These are phyloP conservation scores for Metaphire vulgaris DNA, from an alignment of 1,140 invertebrate genomes.

Conservation along the genomic window DNA sequence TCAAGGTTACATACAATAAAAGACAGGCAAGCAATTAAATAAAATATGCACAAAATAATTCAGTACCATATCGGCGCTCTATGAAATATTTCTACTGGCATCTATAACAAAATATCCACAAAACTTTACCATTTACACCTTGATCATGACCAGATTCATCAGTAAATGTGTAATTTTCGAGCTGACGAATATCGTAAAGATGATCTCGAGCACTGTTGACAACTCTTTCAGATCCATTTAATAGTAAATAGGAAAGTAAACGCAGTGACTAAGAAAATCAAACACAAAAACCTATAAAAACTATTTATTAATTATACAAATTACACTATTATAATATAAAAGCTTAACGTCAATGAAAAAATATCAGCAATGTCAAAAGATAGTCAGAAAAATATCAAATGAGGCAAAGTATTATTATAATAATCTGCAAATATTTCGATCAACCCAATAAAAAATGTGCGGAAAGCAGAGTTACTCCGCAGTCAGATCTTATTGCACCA, in stretches of 20 bases:
- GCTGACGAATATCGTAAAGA: slow-evolving; percentile 85
- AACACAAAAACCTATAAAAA: neutral
- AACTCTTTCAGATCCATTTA: slow-evolving; percentile 95
- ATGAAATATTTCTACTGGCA: neutral
- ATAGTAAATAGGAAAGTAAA: slow-evolving; percentile 81
- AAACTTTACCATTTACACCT: slow-evolving; percentile 69
- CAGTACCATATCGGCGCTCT: neutral
- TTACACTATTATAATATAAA: neutral
- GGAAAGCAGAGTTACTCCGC: no score
- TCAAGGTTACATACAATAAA: neutral
- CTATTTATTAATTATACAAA: no score
- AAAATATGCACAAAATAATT: neutral
- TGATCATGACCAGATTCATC: slow-evolving; percentile 97
- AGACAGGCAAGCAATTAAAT: neutral
- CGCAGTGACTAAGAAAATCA: slow-evolving; percentile 65
- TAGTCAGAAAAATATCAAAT: neutral
- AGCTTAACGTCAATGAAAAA: neutral
- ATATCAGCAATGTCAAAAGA: neutral
- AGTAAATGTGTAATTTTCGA: slow-evolving; percentile 91
- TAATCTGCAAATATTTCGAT: neutral
- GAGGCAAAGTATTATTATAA: neutral
- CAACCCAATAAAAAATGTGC: no score
- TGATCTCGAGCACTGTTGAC: slow-evolving; percentile 94
- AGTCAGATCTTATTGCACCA: no score
- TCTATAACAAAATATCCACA: neutral